A percentile compares a stretch with the other conserved stretches of the same genome.
Conservation (phyloP, 2,113 vertebrate genomes). For the Aptenodytes patagonicus region DNA sequence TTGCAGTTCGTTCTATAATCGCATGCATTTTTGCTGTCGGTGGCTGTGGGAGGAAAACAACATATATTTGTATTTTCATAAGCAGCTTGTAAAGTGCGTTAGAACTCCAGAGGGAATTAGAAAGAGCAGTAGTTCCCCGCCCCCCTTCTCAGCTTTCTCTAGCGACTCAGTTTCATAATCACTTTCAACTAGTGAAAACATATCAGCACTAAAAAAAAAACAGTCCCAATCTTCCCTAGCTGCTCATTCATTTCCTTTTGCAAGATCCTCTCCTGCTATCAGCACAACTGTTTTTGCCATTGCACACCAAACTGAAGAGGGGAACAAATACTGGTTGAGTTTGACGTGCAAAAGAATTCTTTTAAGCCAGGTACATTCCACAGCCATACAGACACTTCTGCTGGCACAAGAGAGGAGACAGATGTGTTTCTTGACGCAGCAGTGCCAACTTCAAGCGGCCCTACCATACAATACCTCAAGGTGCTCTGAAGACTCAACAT, state of each 20-base stretch:
- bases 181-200: background rate
- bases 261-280: background rate
- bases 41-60: conserved; percentile 74
- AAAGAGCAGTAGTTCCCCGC: background rate
- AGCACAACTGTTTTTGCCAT: background rate
- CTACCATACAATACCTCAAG: background rate
- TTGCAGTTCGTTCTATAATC: conserved; percentile 96
- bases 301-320: background rate
- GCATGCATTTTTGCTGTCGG: conserved; percentile 96
- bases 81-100: background rate
- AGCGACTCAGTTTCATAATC: background rate
- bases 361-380: background rate
- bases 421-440: background rate
- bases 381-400: background rate
- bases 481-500: background rate
- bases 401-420: background rate
- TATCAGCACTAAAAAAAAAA: background rate
- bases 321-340: background rate
- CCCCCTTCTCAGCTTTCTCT: background rate
- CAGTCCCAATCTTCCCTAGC: background rate
- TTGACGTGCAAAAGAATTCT: background rate
- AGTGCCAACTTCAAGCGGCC: background rate
- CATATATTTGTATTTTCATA: background rate
- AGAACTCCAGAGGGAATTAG: background rate
- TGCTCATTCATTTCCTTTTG: background rate